phyloP scores from a whole-genome alignment of 2,113 vertebrate genomes.

The Sterna hirundo region DNA sequence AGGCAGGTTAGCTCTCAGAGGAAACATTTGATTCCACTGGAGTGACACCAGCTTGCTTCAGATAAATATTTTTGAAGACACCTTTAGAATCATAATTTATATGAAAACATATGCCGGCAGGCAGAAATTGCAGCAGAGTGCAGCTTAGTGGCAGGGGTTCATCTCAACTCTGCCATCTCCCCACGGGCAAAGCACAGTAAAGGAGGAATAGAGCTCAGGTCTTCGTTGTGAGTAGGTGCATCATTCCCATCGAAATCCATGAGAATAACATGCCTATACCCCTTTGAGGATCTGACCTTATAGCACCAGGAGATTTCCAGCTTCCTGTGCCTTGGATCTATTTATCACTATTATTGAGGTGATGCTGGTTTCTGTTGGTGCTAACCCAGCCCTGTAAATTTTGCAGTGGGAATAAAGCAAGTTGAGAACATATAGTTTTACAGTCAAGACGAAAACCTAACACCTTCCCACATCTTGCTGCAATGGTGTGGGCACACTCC shows the following conservation, averaged over 20 bases:
- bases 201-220: background rate
- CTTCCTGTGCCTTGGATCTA: background rate
- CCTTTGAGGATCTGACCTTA: background rate
- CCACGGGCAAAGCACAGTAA: background rate
- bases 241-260: background rate
- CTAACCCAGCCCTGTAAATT: background rate
- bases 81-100: background rate
- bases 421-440: background rate
- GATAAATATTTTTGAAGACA: background rate
- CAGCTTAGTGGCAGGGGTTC: background rate
- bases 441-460: background rate
- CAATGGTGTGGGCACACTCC: background rate
- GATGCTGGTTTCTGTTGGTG: background rate
- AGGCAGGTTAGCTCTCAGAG: background rate
- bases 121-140: background rate
- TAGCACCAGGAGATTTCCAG: background rate
- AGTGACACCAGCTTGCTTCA: background rate
- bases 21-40: background rate
- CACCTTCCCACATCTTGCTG: background rate
- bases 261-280: background rate
- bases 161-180: background rate
- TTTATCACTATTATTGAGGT: background rate
- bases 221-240: background rate
- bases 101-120: background rate
- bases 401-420: background rate